Base-by-base conservation (phyloP, 1,140 invertebrate species). In the Acyrthosiphon pisum region DNA sequence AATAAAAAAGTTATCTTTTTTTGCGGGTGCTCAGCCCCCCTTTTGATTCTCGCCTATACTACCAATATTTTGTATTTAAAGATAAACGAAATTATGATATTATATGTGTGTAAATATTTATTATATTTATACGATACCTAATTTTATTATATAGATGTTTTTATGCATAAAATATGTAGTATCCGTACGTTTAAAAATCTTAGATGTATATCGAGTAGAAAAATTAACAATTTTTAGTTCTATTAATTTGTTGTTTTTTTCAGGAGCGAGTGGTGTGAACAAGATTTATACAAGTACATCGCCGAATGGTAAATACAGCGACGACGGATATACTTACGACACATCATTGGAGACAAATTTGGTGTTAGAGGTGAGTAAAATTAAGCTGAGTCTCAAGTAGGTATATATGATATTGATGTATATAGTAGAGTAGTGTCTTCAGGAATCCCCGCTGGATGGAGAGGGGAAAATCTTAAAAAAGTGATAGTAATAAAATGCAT, bases 321-420 rank as follows among this genome's bases (percentile, higher is more conserved):
- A 68, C 1, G 0, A 18, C 14, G 26, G 2, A 14, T 68, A 44
- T 91, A 46, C 56, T 76, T 91, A 76, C 22, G 44, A 46, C 53
- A 44, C 35, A 91, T 91, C 90, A 30, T n/a, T 91, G 35, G 90
- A 91, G n/a, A 91, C 90, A 1, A 30, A 46, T n/a, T 30, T 91
- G 37, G 56, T 46, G 37, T n/a, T 76, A 30, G 46, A 7, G 56
- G 90, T 91, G 11, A 56, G 48, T 89, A 41, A 26, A 86, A n/a
- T 68, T 0, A 68, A 68, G 18, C n/a, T 37, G 37, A 37, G 37
- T 37, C 37, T n/a, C 1, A 4, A 68, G 1, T 68, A 68, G 1
- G n/a, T n/a, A n/a, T n/a, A 14, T n/a, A n/a, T n/a, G 30, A 18
- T n/a, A 30, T 9, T 68, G 14, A 68, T n/a, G 4, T n/a, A n/a